Evolutionary conservation across 2,113 vertebrate species (phyloP), one percentile per base, ranked within the genome.

Genomic region (Polypterus senegalus): DNA sequence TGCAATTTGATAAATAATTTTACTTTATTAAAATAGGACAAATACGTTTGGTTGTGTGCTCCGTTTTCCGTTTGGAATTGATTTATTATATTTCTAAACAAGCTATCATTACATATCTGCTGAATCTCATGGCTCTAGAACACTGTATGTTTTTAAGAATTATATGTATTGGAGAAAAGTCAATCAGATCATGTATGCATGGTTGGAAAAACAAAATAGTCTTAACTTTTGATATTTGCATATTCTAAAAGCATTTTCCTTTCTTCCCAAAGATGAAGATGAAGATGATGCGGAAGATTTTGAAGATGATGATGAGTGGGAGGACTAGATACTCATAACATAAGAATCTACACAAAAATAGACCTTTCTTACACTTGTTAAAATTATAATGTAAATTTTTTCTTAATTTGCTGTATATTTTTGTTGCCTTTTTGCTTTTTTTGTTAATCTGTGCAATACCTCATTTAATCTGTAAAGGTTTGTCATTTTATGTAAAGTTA

Each of bases 301-400:
- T 78, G 95, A 98, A 64, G 95, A 98, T 43, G 94, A 98, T n/a
- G 95, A 98, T 1, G 94, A 98, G 81, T 98, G 95, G 95, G 95
- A 97, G 60, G 95, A 98, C 85, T 98, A 90, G 89, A 71, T 72
- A 83, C 76, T 61, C 78, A 78, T 79, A 76, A 82, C 85, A 82
- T 76, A 78, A 84, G 78, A 91, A 85, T 88, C 88, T 90, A 91
- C 89, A 91, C 84, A 61, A 81, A 80, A 86, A 77, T 82, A 68
- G 89, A 86, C 85, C 87, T 90, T 88, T 92, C 88, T 91, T 83
- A 84, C 86, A 78, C 82, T 86, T 84, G 89, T 91, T 92, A 90
- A 89, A 90, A 88, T 84, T 86, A 84, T 87, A 86, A 88, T 91
- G 86, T 92, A 91, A 92, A 93, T 92, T 86, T 88, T 92, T 82